Evolutionary conservation across 2,888 invertebrate species (phyloP), one percentile per base, ranked within the genome.

Genomic region (Ommatoiulus sabulosus): DNA sequence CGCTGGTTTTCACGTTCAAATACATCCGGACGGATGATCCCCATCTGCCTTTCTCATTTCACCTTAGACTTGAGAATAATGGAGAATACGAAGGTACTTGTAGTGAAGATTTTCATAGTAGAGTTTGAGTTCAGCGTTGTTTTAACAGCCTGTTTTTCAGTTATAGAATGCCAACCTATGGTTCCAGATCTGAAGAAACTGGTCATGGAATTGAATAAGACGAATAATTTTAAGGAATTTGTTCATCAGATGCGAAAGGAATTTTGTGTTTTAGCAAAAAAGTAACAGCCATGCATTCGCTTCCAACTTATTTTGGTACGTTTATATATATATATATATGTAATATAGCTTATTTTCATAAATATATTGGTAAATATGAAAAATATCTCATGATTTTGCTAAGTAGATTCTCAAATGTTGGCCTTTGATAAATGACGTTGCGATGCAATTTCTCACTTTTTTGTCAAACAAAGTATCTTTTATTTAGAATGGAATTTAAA

Each of bases 21-120:
- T 46, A 88, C 44, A 80, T 88, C 20, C 10, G 44, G n/a, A 17
- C 6, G 17, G 48, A 88, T 10, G 46, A 88, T 88, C 88, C 88
- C 2, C 84, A 88, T 0, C 35, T 3, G 72, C 20, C 12, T 20
- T 88, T 72, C 48, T 46, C 35, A 17, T 84, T 63, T 80, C 43
- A 84, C 10, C n/a, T 88, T 80, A 44, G 43, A 20, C 1, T 88
- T 10, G 84, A 88, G n/a, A 43, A 35, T 20, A 7, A 88, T 12
- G 44, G 0, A 8, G 15, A 12, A 3, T 88, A 88, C 8, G 84
- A 80, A 24, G 88, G 88, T 88, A 80, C 35, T 35, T 20, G 35
- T 15, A 4, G 44, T 84, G 35, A 35, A 35, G 44, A 35, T 84
- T 86, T 46, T 20, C 6, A 87, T 10, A 24, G 10, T 24, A 35